Evolutionary conservation across 2,888 invertebrate species (phyloP).

Genomic region (Polymixis flavicincta): DNA sequence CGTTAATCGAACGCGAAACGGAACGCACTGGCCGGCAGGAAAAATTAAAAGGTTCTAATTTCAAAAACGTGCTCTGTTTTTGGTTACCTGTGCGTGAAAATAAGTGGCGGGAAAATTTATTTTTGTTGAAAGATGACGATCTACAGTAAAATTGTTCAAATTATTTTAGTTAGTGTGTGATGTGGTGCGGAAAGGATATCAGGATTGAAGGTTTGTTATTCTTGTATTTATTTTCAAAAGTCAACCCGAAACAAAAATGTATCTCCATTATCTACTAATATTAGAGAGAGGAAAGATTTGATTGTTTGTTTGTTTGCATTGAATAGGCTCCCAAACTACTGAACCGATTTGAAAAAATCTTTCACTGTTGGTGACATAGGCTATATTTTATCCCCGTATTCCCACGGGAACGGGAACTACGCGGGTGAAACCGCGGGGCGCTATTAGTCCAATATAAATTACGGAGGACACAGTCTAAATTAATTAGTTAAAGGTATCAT

Average conservation of each 20-base stretch:
- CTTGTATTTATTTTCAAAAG: conserved; percentile 5
- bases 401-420: too few relatives aligned
- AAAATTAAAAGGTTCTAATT: conserved; percentile 47
- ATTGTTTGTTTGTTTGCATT: too few relatives aligned
- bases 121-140: conserved; percentile 82
- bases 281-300: too few relatives aligned
- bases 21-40: conserved; percentile 71
- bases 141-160: conserved; percentile 89
- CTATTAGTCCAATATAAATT: too few relatives aligned
- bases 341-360: too few relatives aligned
- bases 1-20: conserved; percentile 74
- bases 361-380: too few relatives aligned
- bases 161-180: conserved; percentile 88
- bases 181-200: conserved; percentile 64
- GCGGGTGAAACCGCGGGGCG: too few relatives aligned
- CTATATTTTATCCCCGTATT: too few relatives aligned
- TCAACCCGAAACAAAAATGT: background rate
- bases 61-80: conserved; percentile 55
- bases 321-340: too few relatives aligned
- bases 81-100: conserved; percentile 36
- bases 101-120: conserved; percentile 62
- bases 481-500: too few relatives aligned
- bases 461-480: too few relatives aligned
- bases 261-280: too few relatives aligned
- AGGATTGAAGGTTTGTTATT: conserved; percentile 69